Base-by-base conservation (phyloP, 2,113 vertebrate genomes). In the Megalops atlanticus region DNA sequence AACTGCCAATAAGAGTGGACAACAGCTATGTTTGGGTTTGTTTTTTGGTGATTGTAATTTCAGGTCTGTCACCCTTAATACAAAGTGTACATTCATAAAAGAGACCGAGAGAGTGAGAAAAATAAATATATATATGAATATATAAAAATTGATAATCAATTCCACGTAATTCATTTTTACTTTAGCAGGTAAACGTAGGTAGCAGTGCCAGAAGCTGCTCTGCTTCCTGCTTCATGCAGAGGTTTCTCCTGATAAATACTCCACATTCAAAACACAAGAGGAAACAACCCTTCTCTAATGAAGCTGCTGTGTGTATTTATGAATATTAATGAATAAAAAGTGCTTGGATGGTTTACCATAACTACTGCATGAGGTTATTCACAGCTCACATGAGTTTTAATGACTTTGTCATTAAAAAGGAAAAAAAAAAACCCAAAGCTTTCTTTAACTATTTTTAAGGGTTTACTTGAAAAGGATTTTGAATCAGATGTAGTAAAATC, bases 241-340 rank as follows among this genome's bases (percentile, higher is more conserved):
- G 91, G 90, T 94, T 96, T 96, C 95, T 97, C 93, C 93, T 94
- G 97, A 97, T 96, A 95, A 97, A 96, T 97, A 95, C 91, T 97
- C 95, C 95, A 97, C 96, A 92, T 96, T 96, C 96, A 96, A 87
- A 96, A 95, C 96, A 95, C 94, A 95, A 96, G 95, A 95, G 93
- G 94, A 95, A 95, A 95, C 94, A 54, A 88, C 40, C 88, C 85
- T 88, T 97, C 96, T 97, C 96, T 96, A 95, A 96, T 96, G 94
- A 98, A 97, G 97, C 98, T 99, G 98, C 98, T 99, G 96, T 98
- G 96, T 99, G 97, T 98, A 97, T 98, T 98, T 96, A 97, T 99
- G 96, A 98, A 96, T 97, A 97, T 97, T 98, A 98, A 96, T 96
- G 94, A 98, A 99, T 98, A 98, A 98, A 98, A 98, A 95, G 88